Evolutionary conservation across 2,113 vertebrate genomes (phyloP), one percentile per base, ranked within the genome.

Genomic region (Brachirus orientalis): DNA sequence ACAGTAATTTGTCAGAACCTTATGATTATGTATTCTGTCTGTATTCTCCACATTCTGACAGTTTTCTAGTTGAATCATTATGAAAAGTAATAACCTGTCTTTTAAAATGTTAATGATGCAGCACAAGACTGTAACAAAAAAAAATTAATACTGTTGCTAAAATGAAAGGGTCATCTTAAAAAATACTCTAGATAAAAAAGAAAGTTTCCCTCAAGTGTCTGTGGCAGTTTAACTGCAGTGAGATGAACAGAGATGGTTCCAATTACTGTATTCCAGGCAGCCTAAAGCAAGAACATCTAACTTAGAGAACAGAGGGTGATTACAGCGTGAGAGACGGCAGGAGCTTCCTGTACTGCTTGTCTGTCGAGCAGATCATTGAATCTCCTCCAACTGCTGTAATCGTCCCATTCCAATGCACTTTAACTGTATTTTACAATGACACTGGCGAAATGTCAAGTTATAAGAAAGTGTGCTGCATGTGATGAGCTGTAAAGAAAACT

Each of bases 351-450:
- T 22, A 59, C 41, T 40, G 70, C 79, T 79, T 22, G 17, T 45
- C 77, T 71, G 77, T 72, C 44, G 33, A 75, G 56, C 69, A 77
- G 20, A 79, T 77, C 80, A 66, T 63, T 51, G 66, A 83, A 69
- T 81, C 63, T 72, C 63, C 45, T 47, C 55, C 46, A 53, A 76
- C 61, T 69, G 60, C 69, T 78, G 69, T 75, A 83, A 86, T 82
- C 67, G 72, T 67, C 59, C 65, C 20, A 57, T 69, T 67, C 53
- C 13, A 3, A 62, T 66, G 44, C 51, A 62, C 74, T 81, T 75
- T 72, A 62, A 74, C 74, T 72, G 69, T 55, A 28, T 40, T 79
- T 35, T 36, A 47, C 68, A 46, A 10, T 0, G 22, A 55, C 47
- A 64, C 35, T 37, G 45, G 48, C 40, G 61, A 75, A 69, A 55